Evolutionary conservation across 2,888 invertebrate genomes (phyloP).

Genomic region (Germaria angustata): DNA sequence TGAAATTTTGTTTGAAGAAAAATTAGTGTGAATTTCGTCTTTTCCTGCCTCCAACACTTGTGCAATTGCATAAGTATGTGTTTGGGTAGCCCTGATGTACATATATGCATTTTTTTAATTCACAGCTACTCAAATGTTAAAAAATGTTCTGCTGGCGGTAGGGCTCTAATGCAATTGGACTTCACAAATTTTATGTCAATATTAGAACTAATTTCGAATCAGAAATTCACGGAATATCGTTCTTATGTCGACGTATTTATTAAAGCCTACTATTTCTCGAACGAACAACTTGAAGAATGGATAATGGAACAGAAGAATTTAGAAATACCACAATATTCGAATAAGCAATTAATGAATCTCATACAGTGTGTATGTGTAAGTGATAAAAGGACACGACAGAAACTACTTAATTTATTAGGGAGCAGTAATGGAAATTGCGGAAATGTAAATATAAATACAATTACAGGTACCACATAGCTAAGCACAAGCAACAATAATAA

Average conservation of each 20-base stretch:
- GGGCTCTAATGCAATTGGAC: constrained; percentile 98
- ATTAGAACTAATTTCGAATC: constrained; percentile 90
- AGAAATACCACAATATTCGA: constrained; percentile 87
- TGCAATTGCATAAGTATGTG: no score
- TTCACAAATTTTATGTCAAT: constrained; percentile 96
- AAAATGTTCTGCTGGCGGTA: constrained; percentile 96
- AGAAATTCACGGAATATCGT: constrained; percentile 92
- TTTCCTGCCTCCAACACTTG: no score
- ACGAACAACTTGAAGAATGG: constrained; percentile 93
- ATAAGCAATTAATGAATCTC: constrained; percentile 91
- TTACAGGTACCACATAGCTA: constrained; percentile 59
- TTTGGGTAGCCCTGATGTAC: no score
- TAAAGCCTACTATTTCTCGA: constrained; percentile 96
- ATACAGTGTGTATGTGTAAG: constrained; percentile 93
- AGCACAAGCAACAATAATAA: constrained; percentile 36
- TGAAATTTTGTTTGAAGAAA: no score
- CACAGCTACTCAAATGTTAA: constrained; percentile 90
- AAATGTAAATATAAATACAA: constrained; percentile 71
- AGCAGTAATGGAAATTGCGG: constrained; percentile 32
- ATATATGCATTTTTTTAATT: no score
- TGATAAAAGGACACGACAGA: constrained; percentile 91
- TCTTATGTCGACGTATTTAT: constrained; percentile 96
- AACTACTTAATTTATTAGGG: constrained; percentile 87
- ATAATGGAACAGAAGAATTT: constrained; percentile 91
- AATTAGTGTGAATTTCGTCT: no score